Base-by-base conservation (phyloP, 2,797 vertebrate species). In the Typhlichthys eigenmanni region DNA sequence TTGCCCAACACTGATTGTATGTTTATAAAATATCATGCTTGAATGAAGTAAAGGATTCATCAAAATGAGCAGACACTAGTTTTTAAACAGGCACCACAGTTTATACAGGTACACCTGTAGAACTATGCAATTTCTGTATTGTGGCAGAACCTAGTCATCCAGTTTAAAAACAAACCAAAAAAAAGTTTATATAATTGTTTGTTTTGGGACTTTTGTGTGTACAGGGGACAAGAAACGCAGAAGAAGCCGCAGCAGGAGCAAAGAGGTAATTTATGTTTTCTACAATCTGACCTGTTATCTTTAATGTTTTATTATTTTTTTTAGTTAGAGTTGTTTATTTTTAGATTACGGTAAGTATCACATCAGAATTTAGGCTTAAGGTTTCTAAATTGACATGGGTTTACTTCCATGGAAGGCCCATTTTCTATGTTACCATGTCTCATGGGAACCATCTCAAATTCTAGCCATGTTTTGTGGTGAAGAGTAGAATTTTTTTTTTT, bases 221-320 rank as follows among this genome's bases (percentile, higher is more conserved):
- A 60, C 82, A 99, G 97, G 96, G 87, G 87, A 95, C 71, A 95
- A 94, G 88, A 98, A 95, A 90, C 90, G 94, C 92, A 95, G 93
- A 85, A 80, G 91, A 87, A 98, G 96, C 93, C 95, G 95, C 80
- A 98, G 97, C 95, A 96, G 96, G 93, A 98, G 98, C 93, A 99
- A 98, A 99, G 98, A 99, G 97, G 98, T 99, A 98, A 98, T 92
- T 97, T 90, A 94, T 89, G 85, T 85, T 89, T 94, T 92, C 71
- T 84, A 64, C 84, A 54, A 56, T 66, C 75, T 89, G 67, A 85
- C 84, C 64, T 60, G 72, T 53, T 78, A 78, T 69, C 82, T 86
- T 67, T 75, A 71, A 74, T 72, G 81, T 79, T 78, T 34, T 72
- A 67, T 64, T 71, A 55, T 69, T 75, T 34, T 78, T 69, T 60